phyloP scores from a whole-genome alignment of 2,113 vertebrate species.

The Salvelinus namaycush region DNA sequence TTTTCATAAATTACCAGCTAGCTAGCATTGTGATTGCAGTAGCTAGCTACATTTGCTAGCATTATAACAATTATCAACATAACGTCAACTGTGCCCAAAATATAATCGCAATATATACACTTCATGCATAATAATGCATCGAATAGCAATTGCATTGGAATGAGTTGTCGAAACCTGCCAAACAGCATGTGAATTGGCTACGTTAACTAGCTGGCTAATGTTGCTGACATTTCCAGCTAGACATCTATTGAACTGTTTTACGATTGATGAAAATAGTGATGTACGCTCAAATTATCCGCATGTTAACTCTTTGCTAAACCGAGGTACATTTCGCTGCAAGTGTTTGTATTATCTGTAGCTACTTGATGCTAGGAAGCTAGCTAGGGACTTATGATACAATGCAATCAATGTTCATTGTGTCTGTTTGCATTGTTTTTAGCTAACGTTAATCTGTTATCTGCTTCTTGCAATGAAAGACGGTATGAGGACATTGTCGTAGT shows the following conservation, averaged over 20 bases:
- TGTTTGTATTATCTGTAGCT: neutral
- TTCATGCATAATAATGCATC: constrained; percentile 26
- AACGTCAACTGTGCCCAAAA: constrained; percentile 18
- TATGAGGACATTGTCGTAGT: constrained; percentile 91
- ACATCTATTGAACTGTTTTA: neutral
- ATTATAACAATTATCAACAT: constrained; percentile 39
- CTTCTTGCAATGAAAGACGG: constrained; percentile 78
- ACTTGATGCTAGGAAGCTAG: neutral
- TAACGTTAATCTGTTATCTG: neutral
- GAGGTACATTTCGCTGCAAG: neutral
- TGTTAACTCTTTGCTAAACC: neutral
- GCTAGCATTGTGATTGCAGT: constrained; percentile 50
- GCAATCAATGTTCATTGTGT: neutral
- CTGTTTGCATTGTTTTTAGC: neutral
- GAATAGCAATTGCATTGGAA: constrained; percentile 29
- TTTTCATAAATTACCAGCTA: constrained; percentile 57
- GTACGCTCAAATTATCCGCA: neutral
- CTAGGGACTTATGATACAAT: neutral
- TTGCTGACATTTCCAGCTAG: neutral
- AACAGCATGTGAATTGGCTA: constrained; percentile 45
- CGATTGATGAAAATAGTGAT: neutral
- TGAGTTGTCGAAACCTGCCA: constrained; percentile 49
- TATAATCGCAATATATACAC: neutral
- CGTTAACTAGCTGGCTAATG: neutral
- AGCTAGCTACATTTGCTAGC: constrained; percentile 57